Percentiles rank a stretch among this genome's conserved stretches.
Evolutionary conservation across 2,888 invertebrate species (phyloP).

Genomic region (Clanis bilineata): DNA sequence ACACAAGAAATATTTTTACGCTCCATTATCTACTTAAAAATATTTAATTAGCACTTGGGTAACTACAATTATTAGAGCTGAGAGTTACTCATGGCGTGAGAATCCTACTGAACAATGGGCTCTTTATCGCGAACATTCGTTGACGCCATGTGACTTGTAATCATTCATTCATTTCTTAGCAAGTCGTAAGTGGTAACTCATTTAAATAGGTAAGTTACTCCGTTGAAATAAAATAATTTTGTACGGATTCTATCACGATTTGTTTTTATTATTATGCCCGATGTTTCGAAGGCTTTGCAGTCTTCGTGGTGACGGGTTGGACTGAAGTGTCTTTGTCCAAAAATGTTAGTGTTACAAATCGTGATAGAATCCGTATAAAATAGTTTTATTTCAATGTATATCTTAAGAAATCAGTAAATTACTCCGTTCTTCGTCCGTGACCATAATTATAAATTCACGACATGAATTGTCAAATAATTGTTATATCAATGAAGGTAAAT

Average conservation of each 20-base stretch:
- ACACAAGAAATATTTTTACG: conserved; percentile 3
- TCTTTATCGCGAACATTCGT: conserved; percentile 30
- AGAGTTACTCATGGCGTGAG: conserved; percentile 30
- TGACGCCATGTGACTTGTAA: conserved; percentile 19
- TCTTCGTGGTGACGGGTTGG: no score
- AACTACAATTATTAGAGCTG: conserved; percentile 18
- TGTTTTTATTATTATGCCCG: no score
- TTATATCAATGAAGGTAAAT: conserved; percentile 2
- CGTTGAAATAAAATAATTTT: no score
- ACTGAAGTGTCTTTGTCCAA: no score
- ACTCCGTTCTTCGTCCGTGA: background rate
- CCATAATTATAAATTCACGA: background rate
- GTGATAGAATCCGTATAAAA: no score
- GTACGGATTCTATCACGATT: no score
- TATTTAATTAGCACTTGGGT: conserved; percentile 14
- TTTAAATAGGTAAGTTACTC: no score
- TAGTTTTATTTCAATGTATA: no score
- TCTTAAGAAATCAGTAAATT: no score
- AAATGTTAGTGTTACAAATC: no score
- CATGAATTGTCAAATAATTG: conserved; percentile 1
- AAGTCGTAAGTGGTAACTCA: background rate
- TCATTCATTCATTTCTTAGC: background rate
- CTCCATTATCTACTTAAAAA: conserved; percentile 1
- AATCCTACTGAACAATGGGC: conserved; percentile 33
- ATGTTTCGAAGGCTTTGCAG: no score